Evolutionary conservation across 2,113 vertebrate species (phyloP).

Genomic region (Tylochromis polylepis): DNA sequence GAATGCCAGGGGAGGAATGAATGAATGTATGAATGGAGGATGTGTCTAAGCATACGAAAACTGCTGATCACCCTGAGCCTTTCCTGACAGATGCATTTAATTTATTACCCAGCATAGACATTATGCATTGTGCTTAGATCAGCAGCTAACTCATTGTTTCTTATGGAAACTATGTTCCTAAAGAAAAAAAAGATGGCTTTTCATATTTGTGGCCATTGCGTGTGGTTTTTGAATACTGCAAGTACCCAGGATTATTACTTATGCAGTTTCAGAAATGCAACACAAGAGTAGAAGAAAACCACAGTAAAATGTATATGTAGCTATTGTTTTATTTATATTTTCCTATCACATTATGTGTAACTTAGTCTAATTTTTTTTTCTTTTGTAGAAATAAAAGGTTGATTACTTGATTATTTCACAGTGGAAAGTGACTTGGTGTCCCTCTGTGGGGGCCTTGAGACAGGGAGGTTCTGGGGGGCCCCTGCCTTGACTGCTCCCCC

Average conservation of each 20-base stretch:
- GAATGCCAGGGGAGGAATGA: slow-evolving; percentile 10
- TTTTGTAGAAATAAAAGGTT: not conserved
- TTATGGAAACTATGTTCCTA: not conserved
- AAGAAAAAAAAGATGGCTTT: not conserved
- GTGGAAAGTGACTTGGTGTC: not conserved
- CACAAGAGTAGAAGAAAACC: not conserved
- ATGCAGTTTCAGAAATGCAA: not conserved
- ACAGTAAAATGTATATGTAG: not conserved
- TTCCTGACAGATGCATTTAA: not conserved
- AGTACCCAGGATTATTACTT: not conserved
- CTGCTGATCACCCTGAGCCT: not conserved
- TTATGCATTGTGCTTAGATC: not conserved
- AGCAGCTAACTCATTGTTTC: not conserved
- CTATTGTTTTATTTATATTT: not conserved
- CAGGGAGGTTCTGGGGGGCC: not conserved
- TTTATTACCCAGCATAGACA: not conserved
- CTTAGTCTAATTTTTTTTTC: not conserved
- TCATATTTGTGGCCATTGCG: not conserved
- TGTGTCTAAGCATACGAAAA: not conserved
- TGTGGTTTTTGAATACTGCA: not conserved
- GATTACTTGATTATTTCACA: not conserved
- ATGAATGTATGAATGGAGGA: slow-evolving; percentile 13
- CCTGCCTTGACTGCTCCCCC: not conserved
- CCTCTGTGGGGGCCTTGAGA: not conserved
- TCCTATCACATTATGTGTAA: not conserved